Evolutionary conservation across 37 sponge, comb jelly and placozoan species (phyloP).

Genomic region (Theonella swinhoei): DNA sequence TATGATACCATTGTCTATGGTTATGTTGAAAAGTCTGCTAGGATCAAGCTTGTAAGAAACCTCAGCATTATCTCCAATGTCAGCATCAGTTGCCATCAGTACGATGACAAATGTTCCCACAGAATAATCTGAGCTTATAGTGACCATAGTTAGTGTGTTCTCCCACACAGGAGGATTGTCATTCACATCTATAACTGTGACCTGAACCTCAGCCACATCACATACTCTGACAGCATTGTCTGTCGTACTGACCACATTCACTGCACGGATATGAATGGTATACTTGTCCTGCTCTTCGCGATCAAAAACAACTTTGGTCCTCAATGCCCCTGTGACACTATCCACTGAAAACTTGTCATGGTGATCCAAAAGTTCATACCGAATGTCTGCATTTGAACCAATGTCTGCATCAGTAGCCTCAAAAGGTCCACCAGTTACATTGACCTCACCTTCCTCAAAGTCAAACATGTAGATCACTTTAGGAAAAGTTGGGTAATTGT

Average conservation of each 20-base stretch:
- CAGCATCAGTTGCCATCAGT: not conserved
- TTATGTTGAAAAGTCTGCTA: not conserved
- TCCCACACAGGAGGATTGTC: slow-evolving; percentile 7
- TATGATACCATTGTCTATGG: not conserved
- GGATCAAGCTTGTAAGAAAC: not conserved
- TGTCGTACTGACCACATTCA: not conserved
- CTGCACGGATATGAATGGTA: not conserved
- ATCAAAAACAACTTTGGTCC: not conserved
- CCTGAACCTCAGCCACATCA: too few species aligned
- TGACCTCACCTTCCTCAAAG: not conserved
- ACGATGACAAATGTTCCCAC: not conserved
- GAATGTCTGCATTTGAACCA: not conserved
- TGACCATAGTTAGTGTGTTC: not conserved
- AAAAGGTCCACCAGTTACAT: not conserved
- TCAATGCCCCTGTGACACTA: not conserved
- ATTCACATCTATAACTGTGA: not conserved
- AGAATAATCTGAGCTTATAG: not conserved
- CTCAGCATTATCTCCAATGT: not conserved
- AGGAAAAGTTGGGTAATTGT: slow-evolving; percentile 47
- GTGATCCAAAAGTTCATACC: not conserved
- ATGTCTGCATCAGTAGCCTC: slow-evolving; percentile 10
- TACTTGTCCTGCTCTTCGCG: not conserved
- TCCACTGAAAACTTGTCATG: not conserved
- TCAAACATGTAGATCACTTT: not conserved
- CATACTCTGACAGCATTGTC: too few species aligned